Evolutionary conservation across 2,888 invertebrate species (phyloP), one percentile per base, ranked within the genome.

Genomic region (Geotrupes spiniger): DNA sequence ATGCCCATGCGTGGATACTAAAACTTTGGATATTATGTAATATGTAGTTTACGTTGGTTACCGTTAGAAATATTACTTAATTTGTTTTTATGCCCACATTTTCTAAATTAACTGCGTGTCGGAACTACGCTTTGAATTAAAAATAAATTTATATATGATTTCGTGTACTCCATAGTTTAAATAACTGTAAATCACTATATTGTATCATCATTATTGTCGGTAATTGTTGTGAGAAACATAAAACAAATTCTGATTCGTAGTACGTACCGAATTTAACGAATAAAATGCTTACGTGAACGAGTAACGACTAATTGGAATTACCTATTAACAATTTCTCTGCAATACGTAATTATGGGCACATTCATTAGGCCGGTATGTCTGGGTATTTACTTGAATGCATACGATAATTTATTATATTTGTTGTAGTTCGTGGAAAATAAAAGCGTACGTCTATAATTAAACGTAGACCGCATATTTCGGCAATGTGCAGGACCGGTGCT

Each of bases 241-340:
- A 33, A 33, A 33, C 33, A 10, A 29, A 11, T 29, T 29, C 29
- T 29, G 29, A 11, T 9, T 15, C n/a, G 10, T 33, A 33, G 11
- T 15, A 33, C 14, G 33, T 33, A 10, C 8, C 12, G 31, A 12
- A 33, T 9, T 12, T 33, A 33, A 33, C n/a, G n/a, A n/a, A n/a
- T n/a, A n/a, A n/a, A n/a, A n/a, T n/a, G n/a, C n/a, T n/a, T n/a
- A n/a, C n/a, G n/a, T n/a, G n/a, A n/a, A n/a, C n/a, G n/a, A n/a
- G n/a, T n/a, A n/a, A 33, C 14, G 33, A 14, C 12, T 33, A 33
- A 33, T 33, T 33, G 33, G 33, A 33, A 33, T 33, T 33, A 12
- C 33, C 33, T 33, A 11, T 33, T 10, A 14, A 33, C 10, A 33
- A 33, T 21, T 15, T 9, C 10, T 6, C 10, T 33, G 33, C 11